Evolutionary conservation across 2,113 vertebrate genomes (phyloP).

Genomic region (Apteryx mantelli): DNA sequence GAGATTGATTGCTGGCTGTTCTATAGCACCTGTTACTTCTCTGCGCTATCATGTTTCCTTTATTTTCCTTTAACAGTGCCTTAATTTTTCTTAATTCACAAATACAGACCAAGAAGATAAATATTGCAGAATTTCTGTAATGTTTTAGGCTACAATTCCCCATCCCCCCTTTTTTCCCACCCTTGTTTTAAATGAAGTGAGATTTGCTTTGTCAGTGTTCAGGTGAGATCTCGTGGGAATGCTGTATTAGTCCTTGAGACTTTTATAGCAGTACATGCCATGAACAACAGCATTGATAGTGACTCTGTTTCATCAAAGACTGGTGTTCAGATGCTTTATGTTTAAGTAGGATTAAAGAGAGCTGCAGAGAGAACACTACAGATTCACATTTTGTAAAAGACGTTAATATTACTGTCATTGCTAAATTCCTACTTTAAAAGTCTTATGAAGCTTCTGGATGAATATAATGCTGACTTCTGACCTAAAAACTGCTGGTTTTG

Average conservation of each 20-base stretch:
- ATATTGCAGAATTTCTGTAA: not conserved
- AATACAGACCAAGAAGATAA: conserved; percentile 7
- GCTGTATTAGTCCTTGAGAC: not conserved
- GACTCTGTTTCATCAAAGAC: conserved; percentile 17
- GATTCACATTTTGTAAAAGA: not conserved
- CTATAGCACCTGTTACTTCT: not conserved
- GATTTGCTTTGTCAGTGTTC: not conserved
- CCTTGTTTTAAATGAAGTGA: not conserved
- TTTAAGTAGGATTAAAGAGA: not conserved
- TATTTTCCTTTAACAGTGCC: not conserved
- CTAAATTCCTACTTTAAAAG: conserved; percentile 19
- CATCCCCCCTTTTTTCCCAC: not conserved
- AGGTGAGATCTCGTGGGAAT: conserved; percentile 8
- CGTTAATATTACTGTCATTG: not conserved
- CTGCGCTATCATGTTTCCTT: not conserved
- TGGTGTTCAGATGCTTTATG: not conserved
- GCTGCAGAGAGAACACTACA: not conserved
- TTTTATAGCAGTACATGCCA: not conserved
- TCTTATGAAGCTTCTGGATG: not conserved
- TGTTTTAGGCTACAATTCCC: not conserved
- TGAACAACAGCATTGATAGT: not conserved
- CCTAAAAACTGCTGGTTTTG: not conserved
- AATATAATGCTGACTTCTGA: not conserved
- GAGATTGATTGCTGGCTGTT: not conserved
- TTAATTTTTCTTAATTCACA: not conserved